Evolutionary conservation across 2,797 vertebrate species (phyloP), one percentile per base, ranked within the genome.

Genomic region (Galaxias olidus): DNA sequence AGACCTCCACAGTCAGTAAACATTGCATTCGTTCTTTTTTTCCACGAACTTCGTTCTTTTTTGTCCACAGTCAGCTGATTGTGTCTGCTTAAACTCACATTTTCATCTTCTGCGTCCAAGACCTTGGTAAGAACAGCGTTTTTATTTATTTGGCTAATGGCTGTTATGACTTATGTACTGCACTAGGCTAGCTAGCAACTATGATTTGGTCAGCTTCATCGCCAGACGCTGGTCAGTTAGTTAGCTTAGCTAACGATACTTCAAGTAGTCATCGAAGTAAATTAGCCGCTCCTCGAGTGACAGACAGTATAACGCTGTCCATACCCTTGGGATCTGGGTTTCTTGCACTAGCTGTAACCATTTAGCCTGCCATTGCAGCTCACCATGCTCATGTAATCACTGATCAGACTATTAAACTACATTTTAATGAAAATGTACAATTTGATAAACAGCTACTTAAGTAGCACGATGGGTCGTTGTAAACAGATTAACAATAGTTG

Each of bases 1-100:
- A 92, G 91, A 92, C 89, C 91, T 93, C 89, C 90, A 91, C 86
- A 88, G 86, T 87, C 87, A 90, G 87, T 91, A 88, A 93, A 79
- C 85, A 67, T 75, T 71, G 79, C 82, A 84, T 74, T 89, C 88
- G 86, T 81, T 88, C 76, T 84, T 84, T 71, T 82, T 81, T 74
- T 30, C 30, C 68, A 75, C 80, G 83, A 85, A 86, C 86, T 78
- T 67, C 75, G 75, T 81, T 84, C 80, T 80, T 72, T 56, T 58
- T 53, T 60, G 42, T 62, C 59, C 68, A 80, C 79, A 87, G 85
- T 81, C 82, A 71, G 70, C 76, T 65, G 74, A 80, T 83, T 70
- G 47, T 19, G 65, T 71, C 78, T 66, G 71, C 65, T 77, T 68
- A 81, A 74, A 75, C 80, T 83, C 78, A 73, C 75, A 61, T 71